Percentiles rank a stretch among this genome's conserved stretches.
Evolutionary conservation across 2,888 invertebrate genomes (phyloP).

Genomic region (Priocnemis perturbator): DNA sequence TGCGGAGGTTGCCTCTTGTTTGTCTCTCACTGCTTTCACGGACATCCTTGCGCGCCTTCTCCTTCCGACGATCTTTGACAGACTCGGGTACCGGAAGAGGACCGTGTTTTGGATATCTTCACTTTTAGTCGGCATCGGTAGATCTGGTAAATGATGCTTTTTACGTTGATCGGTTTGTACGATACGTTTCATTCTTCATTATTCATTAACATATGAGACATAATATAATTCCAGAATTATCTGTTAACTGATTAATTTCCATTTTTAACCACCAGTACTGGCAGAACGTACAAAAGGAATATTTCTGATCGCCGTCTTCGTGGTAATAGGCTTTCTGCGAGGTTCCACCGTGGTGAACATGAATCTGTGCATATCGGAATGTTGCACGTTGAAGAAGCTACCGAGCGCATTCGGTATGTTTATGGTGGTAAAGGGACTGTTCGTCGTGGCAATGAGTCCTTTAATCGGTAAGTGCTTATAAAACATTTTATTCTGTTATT

Average conservation of each 20-base stretch:
- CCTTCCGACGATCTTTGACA: conserved; percentile 85
- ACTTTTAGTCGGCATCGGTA: conserved; percentile 82
- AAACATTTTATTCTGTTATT: background rate
- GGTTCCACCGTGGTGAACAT: conserved; percentile 88
- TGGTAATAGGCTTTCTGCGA: conserved; percentile 87
- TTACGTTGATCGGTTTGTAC: background rate
- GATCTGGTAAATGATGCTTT: conserved; percentile 81
- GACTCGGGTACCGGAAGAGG: conserved; percentile 81
- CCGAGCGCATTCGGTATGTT: conserved; percentile 87
- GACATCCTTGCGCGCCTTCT: conserved; percentile 85
- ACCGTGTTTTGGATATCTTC: conserved; percentile 84
- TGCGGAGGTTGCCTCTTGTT: conserved; percentile 83
- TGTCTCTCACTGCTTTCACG: conserved; percentile 85
- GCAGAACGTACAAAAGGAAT: conserved; percentile 85
- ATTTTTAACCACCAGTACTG: conserved; percentile 81
- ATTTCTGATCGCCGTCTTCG: conserved; percentile 82
- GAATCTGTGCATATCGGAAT: conserved; percentile 87
- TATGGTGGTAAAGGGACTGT: conserved; percentile 85
- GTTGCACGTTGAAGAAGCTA: conserved; percentile 83
- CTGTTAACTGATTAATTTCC: too few relatives aligned
- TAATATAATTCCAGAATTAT: too few relatives aligned
- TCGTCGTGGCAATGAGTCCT: conserved; percentile 83
- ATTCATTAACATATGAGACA: too few relatives aligned
- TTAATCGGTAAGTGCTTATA: conserved; percentile 66
- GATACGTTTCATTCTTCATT: background rate